Evolutionary conservation across 2,113 vertebrate species (phyloP).

Genomic region (Euleptes europaea): DNA sequence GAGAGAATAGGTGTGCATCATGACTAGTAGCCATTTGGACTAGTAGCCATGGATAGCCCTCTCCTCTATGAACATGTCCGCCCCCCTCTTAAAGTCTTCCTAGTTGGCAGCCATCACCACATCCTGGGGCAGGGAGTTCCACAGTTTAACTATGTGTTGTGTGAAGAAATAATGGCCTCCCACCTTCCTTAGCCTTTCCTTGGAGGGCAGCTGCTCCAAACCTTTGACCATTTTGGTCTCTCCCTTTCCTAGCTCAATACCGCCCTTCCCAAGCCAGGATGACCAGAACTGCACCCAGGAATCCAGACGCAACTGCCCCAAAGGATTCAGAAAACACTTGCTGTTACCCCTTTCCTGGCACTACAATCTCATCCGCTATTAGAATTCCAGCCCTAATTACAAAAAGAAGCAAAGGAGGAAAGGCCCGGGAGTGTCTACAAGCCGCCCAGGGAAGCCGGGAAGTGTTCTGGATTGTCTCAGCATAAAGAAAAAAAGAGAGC

Average conservation of each 20-base stretch:
- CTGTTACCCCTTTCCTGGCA: neutral
- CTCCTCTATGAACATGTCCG: too few species aligned
- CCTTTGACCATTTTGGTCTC: neutral
- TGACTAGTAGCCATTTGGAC: too few species aligned
- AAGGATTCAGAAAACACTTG: neutral
- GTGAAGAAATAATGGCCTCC: too few species aligned
- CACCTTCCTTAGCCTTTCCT: neutral
- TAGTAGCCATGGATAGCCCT: too few species aligned
- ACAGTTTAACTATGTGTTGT: too few species aligned
- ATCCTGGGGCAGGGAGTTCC: too few species aligned
- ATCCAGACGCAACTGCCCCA: neutral
- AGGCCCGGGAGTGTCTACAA: constrained; percentile 10
- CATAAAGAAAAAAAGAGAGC: neutral
- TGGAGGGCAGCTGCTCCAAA: neutral
- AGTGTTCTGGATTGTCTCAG: constrained; percentile 36
- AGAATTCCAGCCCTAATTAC: neutral
- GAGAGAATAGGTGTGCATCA: too few species aligned
- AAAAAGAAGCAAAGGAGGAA: constrained; percentile 12
- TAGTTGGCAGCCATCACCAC: too few species aligned
- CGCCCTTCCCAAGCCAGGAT: neutral
- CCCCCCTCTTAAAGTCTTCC: too few species aligned
- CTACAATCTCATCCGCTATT: neutral
- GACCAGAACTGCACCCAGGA: neutral
- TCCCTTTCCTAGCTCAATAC: neutral
- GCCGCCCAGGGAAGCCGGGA: constrained; percentile 2